Base-by-base conservation (phyloP, 2,888 invertebrate genomes). In the Neoitamus cyanurus region DNA sequence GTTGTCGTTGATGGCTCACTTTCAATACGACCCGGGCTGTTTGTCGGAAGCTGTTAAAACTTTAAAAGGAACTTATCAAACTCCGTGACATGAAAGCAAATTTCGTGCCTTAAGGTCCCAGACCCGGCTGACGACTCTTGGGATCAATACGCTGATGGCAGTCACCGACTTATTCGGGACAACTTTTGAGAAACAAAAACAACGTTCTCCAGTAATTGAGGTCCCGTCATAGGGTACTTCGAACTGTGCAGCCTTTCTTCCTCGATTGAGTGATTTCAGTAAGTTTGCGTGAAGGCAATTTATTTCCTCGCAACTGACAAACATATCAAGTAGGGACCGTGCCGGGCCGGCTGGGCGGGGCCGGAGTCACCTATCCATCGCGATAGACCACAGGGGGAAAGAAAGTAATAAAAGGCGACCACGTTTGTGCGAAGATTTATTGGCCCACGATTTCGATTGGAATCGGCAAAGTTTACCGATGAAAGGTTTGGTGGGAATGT, bases 61-160 rank as follows among this genome's bases (percentile, higher is more conserved):
- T 77, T 77, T 77, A 46, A 77, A 77, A 58, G 58, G 46, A 25
- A 77, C 77, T 77, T 46, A 77, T 77, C 77, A 77, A 77, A 77
- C 13, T 77, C n/a, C 77, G 77, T 77, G 77, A 77, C 42, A n/a
- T 37, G 77, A 28, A 77, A 77, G n/a, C 77, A 46, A 46, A 77
- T 46, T 77, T 25, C 15, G 30, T 36, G 28, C 36, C 70, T 70
- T 58, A 25, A 70, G n/a, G n/a, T 13, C 9, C 20, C 37, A 7
- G 25, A n/a, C 11, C 34, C 25, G 3, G 37, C 70, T 15, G 15
- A 3, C 30, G n/a, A 5, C 6, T 30, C 30, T 25, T 1, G 28
- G n/a, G 28, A 46, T 3, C 77, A 28, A 46, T 77, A 28, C 37
- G 4, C 11, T 25, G 30, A 42, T 15, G 46, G 77, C 6, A 13